These are phyloP conservation scores for Lordiphosa fenestrarum DNA, from an alignment of 2,888 invertebrate species.

Conservation along the genomic window DNA sequence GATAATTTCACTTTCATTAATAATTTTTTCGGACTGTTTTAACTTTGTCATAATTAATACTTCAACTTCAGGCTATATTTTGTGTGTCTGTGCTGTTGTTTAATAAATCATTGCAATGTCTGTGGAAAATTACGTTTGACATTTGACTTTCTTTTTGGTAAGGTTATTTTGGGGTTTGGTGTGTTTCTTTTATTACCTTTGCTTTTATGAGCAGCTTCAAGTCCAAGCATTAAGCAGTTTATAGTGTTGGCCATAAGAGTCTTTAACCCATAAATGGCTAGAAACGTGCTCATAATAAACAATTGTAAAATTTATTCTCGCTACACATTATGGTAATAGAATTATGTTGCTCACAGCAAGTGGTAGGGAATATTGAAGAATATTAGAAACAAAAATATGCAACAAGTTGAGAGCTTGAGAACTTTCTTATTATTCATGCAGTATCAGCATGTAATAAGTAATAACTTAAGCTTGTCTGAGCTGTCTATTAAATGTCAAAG, in stretches of 20 bases:
- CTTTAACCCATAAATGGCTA: slow-evolving; percentile 46
- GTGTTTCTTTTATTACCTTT: slow-evolving; percentile 26
- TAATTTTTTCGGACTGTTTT: slow-evolving; percentile 27
- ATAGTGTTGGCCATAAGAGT: slow-evolving; percentile 24
- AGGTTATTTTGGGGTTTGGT: slow-evolving; percentile 9
- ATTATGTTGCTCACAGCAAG: slow-evolving; percentile 14
- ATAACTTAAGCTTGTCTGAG: no score
- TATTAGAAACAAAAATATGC: no score
- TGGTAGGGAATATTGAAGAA: slow-evolving; percentile 2
- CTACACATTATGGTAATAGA: slow-evolving; percentile 15
- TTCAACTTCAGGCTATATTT: slow-evolving; percentile 16
- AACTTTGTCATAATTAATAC: slow-evolving; percentile 59
- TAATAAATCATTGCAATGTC: slow-evolving; percentile 50
- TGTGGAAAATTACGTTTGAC: slow-evolving; percentile 44
- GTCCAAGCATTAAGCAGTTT: slow-evolving; percentile 13
- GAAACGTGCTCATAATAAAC: slow-evolving; percentile 48
- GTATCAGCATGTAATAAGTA: no score
- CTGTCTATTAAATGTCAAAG: no score
- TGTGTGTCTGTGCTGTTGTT: slow-evolving; percentile 18
- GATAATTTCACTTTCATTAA: slow-evolving; percentile 67
- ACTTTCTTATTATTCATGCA: no score
- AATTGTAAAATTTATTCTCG: slow-evolving; percentile 23
- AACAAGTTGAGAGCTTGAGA: no score
- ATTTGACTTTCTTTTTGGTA: slow-evolving; percentile 62
- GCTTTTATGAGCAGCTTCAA: slow-evolving; percentile 31